Evolutionary conservation across 1,140 invertebrate genomes (phyloP), one percentile per base, ranked within the genome.

Genomic region (Bombus sibiricus): DNA sequence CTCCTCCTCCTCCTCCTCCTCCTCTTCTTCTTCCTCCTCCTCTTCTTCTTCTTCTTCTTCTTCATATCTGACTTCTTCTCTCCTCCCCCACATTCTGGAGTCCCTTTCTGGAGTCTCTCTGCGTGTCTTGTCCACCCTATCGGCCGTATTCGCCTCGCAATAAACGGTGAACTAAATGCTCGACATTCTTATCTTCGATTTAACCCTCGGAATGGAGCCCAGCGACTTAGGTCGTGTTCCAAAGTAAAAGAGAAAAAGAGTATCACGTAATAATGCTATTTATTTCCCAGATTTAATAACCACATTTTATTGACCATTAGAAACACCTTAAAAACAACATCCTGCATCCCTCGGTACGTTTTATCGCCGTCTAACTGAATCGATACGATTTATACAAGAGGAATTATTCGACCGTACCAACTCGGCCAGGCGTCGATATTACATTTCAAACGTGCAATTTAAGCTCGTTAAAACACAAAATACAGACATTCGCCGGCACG

Each of bases 1-100:
- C 71, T 73, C 75, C 78, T 89, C 57, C 1, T 25, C 66, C 62
- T 76, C 53, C 34, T 37, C 34, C 83, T 88, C 76, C 81, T 84
- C 75, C 84, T 85, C 82, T 73, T 79, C 68, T 43, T 83, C 72
- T 69, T 69, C 86, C 34, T 34, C 34, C 34, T 34, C 34, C 34
- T 34, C 34, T 2, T 34, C 34, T 83, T 88, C 73, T 85, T 85
- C 82, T 73, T 79, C 68, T 43, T 83, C 72, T 72, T 69, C 86
- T 64, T 88, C 72, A 68, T 82, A 41, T 85, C 83, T 80, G 74
- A 78, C 41, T 62, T 15, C 74, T 90, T 79, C 82, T 81, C 86
- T 86, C 76, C 83, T 90, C 82, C 83, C 79, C 79, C 78, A 37
- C 83, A 73, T 62, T 73, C 74, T 77, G 47, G 4, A 74, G 41